Evolutionary conservation across 2,888 invertebrate genomes (phyloP).

Genomic region (Pollenia labialis): DNA sequence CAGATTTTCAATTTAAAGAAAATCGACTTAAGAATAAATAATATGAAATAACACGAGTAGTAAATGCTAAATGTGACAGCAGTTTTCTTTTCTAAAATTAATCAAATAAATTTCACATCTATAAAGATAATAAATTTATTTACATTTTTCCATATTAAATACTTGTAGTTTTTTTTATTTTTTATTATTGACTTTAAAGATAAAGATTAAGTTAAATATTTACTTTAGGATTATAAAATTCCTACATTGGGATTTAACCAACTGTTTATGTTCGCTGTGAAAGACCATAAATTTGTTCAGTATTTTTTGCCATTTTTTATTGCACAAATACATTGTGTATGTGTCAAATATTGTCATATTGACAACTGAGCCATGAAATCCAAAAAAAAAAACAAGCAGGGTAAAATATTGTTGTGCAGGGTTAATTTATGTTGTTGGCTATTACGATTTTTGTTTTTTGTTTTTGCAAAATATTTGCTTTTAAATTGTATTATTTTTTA

Average conservation of each 20-base stretch:
- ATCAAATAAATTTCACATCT: neutral
- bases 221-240: constrained; percentile 33
- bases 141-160: neutral
- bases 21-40: neutral
- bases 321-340: constrained; percentile 53
- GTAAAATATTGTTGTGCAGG: constrained; percentile 22
- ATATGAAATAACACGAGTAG: neutral
- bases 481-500: constrained; percentile 31
- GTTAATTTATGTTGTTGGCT: constrained; percentile 58
- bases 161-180: neutral
- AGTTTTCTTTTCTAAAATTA: neutral
- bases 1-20: neutral
- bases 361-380: constrained; percentile 51
- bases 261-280: constrained; percentile 25
- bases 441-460: constrained; percentile 38
- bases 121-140: constrained; percentile 6
- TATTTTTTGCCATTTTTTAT: constrained; percentile 53
- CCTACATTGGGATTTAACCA: constrained; percentile 17
- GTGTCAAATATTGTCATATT: constrained; percentile 61
- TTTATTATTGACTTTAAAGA: constrained; percentile 22
- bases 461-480: constrained; percentile 28
- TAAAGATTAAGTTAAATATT: constrained; percentile 34
- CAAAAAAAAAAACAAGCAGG: neutral
- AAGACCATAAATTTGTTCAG: constrained; percentile 41
- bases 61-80: neutral